Evolutionary conservation across 2,797 vertebrate genomes (phyloP), one percentile per base, ranked within the genome.

Genomic region (Hoplostethus atlanticus): DNA sequence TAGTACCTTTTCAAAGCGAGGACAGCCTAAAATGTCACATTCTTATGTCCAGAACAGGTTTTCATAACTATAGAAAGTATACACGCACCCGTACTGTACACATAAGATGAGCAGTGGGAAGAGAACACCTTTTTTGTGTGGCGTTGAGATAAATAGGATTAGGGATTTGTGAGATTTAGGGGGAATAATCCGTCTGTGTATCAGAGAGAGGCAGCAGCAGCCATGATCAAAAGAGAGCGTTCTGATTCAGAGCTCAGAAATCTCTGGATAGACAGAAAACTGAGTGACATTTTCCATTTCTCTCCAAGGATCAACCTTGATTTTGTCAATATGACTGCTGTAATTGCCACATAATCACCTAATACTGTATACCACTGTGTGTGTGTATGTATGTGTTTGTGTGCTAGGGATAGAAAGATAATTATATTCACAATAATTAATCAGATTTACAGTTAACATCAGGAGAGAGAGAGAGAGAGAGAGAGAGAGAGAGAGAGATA

Each of bases 91-190:
- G 3, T 80, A 86, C 84, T 89, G 81, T 85, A 87, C 81, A 80
- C 81, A 79, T 68, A 73, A 87, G 67, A 84, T 77, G 83, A 90
- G 81, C 91, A 87, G 88, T 82, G 87, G 87, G 84, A 86, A 88
- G 82, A 87, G 84, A 87, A 84, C 85, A 89, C 84, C 86, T 91
- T 89, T 91, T 91, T 88, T 90, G 85, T 91, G 90, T 92, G 85
- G 87, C 64, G 85, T 88, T 79, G 88, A 88, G 89, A 93, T 92
- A 93, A 93, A 93, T 91, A 90, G 91, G 92, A 94, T 94, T 94
- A 92, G 81, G 93, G 93, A 90, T 93, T 93, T 91, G 90, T 84
- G 89, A 91, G 92, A 91, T 92, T 93, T 92, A 91, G 85, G 59
- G 48, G 76, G 80, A 92, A 90, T 93, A 94, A 92, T 93, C 92